These are phyloP conservation scores for Apomyelois bistriatella DNA, from an alignment of 2,888 invertebrate species.

Conservation along the genomic window DNA sequence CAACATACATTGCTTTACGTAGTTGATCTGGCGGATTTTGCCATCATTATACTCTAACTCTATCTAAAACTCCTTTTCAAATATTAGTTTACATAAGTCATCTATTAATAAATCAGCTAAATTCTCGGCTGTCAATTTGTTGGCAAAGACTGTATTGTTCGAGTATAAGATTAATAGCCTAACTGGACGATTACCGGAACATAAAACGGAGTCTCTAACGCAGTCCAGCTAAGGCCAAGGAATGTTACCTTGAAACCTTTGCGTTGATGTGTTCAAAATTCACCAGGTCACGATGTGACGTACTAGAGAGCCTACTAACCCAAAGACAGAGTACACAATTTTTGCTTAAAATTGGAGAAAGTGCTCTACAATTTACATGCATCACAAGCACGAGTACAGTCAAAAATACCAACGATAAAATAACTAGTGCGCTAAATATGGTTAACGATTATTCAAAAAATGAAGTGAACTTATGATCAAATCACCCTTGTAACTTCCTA, in stretches of 20 bases:
- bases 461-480: no score
- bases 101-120: no score
- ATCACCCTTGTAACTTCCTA: no score
- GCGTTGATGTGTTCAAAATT: slow-evolving; percentile 54
- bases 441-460: no score
- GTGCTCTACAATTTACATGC: slow-evolving; percentile 30
- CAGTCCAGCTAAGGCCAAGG: slow-evolving; percentile 43
- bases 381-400: not conserved
- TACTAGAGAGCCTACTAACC: slow-evolving; percentile 26
- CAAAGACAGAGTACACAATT: slow-evolving; percentile 27
- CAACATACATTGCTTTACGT: no score
- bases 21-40: no score
- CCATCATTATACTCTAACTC: no score
- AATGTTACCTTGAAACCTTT: slow-evolving; percentile 54
- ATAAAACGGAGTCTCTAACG: slow-evolving; percentile 7
- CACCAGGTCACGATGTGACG: slow-evolving; percentile 41
- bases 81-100: no score
- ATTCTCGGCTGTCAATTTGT: not conserved
- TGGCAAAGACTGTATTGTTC: not conserved
- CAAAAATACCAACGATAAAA: not conserved
- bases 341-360: slow-evolving; percentile 35
- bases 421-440: not conserved
- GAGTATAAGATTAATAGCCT: not conserved
- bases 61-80: no score
- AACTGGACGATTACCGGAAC: slow-evolving; percentile 4